A percentile compares a stretch with the other conserved stretches of the same genome.
Evolutionary conservation across 37 sponge, comb jelly and placozoan species (phyloP).

Genomic region (Eunapius fragilis): DNA sequence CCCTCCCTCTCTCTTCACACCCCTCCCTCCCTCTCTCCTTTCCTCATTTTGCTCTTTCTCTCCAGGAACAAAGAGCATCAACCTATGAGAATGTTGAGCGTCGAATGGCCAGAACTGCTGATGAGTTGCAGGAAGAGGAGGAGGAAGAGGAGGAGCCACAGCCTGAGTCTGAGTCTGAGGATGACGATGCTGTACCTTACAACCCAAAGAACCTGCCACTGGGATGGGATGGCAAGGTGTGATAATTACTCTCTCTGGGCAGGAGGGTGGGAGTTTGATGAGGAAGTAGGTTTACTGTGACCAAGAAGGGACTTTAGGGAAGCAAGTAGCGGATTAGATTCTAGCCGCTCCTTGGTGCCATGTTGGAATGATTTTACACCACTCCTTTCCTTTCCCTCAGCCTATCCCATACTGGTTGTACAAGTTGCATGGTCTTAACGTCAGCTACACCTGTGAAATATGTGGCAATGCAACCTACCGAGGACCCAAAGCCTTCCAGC

Average conservation of each 20-base stretch:
- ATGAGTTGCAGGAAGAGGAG: constrained; percentile 85
- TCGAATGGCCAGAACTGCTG: constrained; percentile 93
- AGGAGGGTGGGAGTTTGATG: background rate
- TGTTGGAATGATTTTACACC: background rate
- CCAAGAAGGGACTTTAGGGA: background rate
- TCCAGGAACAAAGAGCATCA: constrained; percentile 87
- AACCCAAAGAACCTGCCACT: constrained; percentile 99
- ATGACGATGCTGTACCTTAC: constrained; percentile 87
- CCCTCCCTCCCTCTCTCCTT: background rate
- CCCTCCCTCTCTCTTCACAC: background rate
- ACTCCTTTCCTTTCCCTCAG: constrained; percentile 14
- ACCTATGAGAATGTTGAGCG: constrained; percentile 97
- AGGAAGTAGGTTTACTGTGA: background rate
- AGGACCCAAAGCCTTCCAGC: constrained; percentile 98
- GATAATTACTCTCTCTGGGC: background rate
- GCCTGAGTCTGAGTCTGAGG: constrained; percentile 64
- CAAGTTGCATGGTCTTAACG: constrained; percentile 98
- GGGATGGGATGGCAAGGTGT: constrained; percentile 98
- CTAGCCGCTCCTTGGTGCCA: no score
- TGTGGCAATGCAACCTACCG: constrained; percentile 94
- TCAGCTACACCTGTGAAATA: constrained; percentile 96
- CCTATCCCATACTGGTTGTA: constrained; percentile 99
- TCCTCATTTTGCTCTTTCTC: background rate
- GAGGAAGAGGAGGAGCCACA: constrained; percentile 66
- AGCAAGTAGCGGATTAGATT: no score